Conservation (phyloP, 2,113 vertebrate species). For the Trinectes maculatus region DNA sequence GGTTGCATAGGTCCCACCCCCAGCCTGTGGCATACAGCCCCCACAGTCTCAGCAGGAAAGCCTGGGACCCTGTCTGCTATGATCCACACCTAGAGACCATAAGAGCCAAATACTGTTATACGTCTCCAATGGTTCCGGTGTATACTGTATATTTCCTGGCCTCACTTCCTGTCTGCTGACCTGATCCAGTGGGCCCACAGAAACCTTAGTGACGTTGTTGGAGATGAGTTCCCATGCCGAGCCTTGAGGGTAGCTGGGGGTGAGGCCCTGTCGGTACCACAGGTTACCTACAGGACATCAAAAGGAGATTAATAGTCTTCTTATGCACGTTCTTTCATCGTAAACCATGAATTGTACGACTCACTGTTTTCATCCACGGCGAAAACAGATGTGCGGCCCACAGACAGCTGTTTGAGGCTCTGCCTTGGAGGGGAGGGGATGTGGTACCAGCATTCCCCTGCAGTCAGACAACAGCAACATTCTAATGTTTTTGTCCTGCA, state of each 20-base stretch:
- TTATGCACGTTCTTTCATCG: background rate
- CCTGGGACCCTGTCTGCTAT: constrained; percentile 92
- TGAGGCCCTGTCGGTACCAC: constrained; percentile 94
- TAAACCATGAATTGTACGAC: constrained; percentile 21
- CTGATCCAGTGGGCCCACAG: constrained; percentile 95
- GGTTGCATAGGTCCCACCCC: constrained; percentile 91
- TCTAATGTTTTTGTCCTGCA: constrained; percentile 1
- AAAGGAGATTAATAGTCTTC: background rate
- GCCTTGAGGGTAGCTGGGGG: constrained; percentile 95
- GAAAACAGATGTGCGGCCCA: constrained; percentile 92
- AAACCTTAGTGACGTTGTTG: constrained; percentile 91
- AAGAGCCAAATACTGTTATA: background rate
- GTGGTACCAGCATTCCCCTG: constrained; percentile 98
- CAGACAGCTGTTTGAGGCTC: constrained; percentile 91
- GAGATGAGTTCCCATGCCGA: constrained; percentile 93
- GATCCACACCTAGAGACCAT: constrained; percentile 90
- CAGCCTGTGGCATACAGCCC: constrained; percentile 88
- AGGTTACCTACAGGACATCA: constrained; percentile 83
- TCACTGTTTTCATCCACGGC: constrained; percentile 92
- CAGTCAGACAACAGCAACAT: background rate
- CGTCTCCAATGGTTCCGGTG: background rate
- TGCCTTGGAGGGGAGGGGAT: constrained; percentile 91
- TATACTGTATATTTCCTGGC: background rate
- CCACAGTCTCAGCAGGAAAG: constrained; percentile 87
- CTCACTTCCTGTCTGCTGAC: constrained; percentile 62